A percentile compares a stretch with the other conserved stretches of the same genome.
Evolutionary conservation across 2,113 vertebrate species (phyloP).

Genomic region (Chamaea fasciata): DNA sequence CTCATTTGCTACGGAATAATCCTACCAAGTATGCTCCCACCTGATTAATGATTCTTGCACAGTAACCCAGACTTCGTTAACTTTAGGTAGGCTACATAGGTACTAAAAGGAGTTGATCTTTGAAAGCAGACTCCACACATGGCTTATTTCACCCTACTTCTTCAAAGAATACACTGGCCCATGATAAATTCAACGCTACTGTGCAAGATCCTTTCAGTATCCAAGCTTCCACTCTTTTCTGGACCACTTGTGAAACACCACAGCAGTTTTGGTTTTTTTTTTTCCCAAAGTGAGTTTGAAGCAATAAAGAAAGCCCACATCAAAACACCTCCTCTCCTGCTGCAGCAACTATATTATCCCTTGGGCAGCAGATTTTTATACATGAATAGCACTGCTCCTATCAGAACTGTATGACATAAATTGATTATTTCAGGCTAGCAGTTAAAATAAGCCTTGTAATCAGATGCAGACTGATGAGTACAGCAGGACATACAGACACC

Average conservation of each 20-base stretch:
- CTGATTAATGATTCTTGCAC: neutral
- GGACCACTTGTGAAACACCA: neutral
- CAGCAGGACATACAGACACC: neutral
- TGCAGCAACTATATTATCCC: neutral
- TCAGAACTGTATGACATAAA: neutral
- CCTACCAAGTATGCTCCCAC: neutral
- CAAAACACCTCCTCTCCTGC: neutral
- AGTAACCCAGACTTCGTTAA: neutral
- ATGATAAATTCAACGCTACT: neutral
- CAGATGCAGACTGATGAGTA: neutral
- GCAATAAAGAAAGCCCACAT: neutral
- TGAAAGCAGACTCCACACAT: neutral
- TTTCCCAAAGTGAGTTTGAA: neutral
- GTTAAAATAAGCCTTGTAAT: slow-evolving; percentile 26
- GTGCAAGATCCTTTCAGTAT: neutral
- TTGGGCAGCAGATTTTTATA: neutral
- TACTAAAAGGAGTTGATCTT: neutral
- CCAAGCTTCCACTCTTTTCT: neutral
- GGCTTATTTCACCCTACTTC: neutral
- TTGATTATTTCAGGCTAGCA: neutral
- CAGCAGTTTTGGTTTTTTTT: neutral
- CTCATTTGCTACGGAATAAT: neutral
- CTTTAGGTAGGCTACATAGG: neutral
- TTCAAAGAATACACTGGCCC: neutral
- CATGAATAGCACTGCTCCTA: neutral